A percentile compares a stretch with the other conserved stretches of the same genome.
Evolutionary conservation across 2,888 invertebrate species (phyloP).

Genomic region (Oxytorus armatus): DNA sequence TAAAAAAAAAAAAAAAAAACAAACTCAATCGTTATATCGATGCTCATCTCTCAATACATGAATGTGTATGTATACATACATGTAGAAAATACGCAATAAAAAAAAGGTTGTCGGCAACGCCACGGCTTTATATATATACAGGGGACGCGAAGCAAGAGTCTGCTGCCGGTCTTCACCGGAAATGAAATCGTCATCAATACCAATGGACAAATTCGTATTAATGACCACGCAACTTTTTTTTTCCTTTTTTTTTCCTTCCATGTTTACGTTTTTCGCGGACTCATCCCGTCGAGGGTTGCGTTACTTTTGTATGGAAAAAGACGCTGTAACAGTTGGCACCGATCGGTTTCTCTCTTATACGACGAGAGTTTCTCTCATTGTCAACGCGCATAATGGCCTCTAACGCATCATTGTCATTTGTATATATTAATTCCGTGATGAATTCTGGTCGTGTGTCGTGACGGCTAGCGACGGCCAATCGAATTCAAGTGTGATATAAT

Average conservation of each 20-base stretch:
- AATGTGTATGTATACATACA: conserved; percentile 15
- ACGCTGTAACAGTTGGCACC: conserved; percentile 77
- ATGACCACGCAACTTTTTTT: conserved; percentile 80
- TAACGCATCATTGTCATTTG: conserved; percentile 60
- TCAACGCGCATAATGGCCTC: conserved; percentile 68
- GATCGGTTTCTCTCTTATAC: conserved; percentile 30
- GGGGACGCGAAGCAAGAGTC: conserved; percentile 55
- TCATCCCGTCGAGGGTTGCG: conserved; percentile 69
- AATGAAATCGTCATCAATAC: conserved; percentile 80
- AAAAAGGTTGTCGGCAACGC: conserved; percentile 16
- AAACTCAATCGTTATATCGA: conserved; percentile 37
- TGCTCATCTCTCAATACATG: conserved; percentile 1
- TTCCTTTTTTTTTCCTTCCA: too few relatives aligned
- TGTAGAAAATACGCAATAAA: conserved; percentile 17
- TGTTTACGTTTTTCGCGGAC: conserved; percentile 71
- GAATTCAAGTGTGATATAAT: background rate
- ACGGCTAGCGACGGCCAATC: background rate
- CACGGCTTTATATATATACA: conserved; percentile 5
- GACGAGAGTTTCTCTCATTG: conserved; percentile 77
- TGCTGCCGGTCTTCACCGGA: conserved; percentile 66
- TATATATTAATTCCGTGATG: conserved; percentile 46
- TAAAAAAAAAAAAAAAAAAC: conserved; percentile 35
- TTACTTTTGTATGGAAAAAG: conserved; percentile 53
- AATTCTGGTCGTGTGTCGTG: background rate
- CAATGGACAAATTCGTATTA: conserved; percentile 81